Evolutionary conservation across 2,113 vertebrate genomes (phyloP).

Genomic region (Irena cyanogastra): DNA sequence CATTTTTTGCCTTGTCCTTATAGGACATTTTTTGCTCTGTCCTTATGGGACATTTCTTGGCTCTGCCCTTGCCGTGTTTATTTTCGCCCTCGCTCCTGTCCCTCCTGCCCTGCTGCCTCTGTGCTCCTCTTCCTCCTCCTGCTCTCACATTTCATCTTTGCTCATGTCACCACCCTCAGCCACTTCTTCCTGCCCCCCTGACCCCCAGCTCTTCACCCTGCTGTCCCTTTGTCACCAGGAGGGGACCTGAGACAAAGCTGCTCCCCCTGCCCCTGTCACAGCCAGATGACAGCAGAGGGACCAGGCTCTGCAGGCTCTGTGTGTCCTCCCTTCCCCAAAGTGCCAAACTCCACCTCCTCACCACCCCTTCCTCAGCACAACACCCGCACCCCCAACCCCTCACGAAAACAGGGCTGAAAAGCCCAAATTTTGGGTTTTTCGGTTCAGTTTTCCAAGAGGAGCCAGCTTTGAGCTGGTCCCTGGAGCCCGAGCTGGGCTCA

Average conservation of each 20-base stretch:
- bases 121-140: background rate
- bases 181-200: background rate
- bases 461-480: background rate
- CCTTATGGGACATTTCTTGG: background rate
- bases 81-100: background rate
- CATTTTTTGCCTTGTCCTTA: no score
- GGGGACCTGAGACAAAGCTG: background rate
- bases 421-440: background rate
- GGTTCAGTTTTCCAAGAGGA: background rate
- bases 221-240: background rate
- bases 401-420: background rate
- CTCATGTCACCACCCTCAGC: accelerated
- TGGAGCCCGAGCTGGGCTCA: background rate
- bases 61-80: background rate
- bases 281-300: no score
- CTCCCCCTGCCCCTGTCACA: background rate
- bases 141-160: background rate
- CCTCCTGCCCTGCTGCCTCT: background rate
- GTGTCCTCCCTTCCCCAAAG: background rate
- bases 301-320: no score
- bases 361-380: background rate
- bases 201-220: background rate
- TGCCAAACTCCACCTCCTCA: background rate
- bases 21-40: no score
- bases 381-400: background rate